A percentile compares a stretch with the other conserved stretches of the same genome.
Conservation (phyloP, 2,797 vertebrate species). For the Tiaroga cobitis region DNA sequence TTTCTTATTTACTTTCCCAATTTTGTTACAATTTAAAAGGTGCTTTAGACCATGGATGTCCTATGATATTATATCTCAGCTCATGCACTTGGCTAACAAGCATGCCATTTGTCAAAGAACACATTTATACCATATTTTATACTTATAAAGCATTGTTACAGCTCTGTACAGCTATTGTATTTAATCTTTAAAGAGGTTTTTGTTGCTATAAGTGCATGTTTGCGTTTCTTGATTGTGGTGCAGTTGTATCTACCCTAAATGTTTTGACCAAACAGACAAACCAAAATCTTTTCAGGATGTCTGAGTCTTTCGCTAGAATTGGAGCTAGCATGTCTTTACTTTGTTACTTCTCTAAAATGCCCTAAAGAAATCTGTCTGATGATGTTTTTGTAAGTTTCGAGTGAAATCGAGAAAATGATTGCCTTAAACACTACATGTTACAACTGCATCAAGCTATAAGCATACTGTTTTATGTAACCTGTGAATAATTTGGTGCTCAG, state of each 20-base stretch:
- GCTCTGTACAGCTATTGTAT: slow-evolving; percentile 11
- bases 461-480: slow-evolving; percentile 3
- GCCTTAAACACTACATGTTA: slow-evolving; percentile 24
- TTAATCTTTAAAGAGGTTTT: slow-evolving; percentile 13
- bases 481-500: slow-evolving; percentile 44
- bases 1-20: not conserved
- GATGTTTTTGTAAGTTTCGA: not conserved
- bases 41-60: slow-evolving; percentile 20
- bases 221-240: slow-evolving; percentile 15
- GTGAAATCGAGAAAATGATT: slow-evolving; percentile 9
- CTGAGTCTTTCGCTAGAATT: not conserved
- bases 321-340: not conserved
- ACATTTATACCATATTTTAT: slow-evolving; percentile 19
- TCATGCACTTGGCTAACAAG: slow-evolving; percentile 18
- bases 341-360: not conserved
- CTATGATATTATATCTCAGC: not conserved
- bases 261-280: slow-evolving; percentile 24
- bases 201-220: slow-evolving; percentile 19
- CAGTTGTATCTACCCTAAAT: not conserved
- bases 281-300: not conserved
- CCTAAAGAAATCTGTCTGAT: not conserved
- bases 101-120: slow-evolving; percentile 17
- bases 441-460: slow-evolving; percentile 1
- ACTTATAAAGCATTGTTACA: slow-evolving; percentile 1
- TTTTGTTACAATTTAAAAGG: slow-evolving; percentile 11